phyloP scores from a whole-genome alignment of 2,113 vertebrate species.

The Nycticryphes semicollaris region DNA sequence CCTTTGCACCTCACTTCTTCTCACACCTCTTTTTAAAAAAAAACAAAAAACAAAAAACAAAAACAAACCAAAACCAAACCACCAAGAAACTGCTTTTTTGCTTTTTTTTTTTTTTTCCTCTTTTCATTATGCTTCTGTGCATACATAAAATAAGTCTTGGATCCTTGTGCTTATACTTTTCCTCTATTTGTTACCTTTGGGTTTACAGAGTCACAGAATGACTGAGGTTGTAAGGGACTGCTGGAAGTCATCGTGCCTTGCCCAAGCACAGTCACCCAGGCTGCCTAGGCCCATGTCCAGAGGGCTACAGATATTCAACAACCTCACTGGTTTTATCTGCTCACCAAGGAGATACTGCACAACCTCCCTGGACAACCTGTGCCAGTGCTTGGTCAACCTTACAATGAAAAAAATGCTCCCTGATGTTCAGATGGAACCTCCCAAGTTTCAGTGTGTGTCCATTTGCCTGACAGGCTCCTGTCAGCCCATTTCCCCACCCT shows the following conservation, averaged over 20 bases:
- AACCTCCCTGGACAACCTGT: neutral
- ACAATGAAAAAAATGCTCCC: too few species aligned
- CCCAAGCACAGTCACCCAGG: neutral
- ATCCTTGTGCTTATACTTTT: neutral
- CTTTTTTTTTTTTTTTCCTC: neutral
- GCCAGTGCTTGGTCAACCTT: neutral
- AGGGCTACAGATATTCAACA: neutral
- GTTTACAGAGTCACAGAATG: neutral
- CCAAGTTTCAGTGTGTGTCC: neutral
- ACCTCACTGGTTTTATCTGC: neutral
- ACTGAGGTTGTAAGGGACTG: neutral
- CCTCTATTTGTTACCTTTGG: neutral
- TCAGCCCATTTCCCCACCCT: neutral
- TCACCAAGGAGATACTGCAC: neutral
- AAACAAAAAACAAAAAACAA: neutral
- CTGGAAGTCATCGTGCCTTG: neutral
- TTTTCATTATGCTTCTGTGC: neutral
- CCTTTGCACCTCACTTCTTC: neutral
- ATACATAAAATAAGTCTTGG: neutral
- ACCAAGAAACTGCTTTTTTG: neutral
- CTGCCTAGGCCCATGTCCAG: neutral
- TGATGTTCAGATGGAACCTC: neutral
- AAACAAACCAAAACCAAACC: neutral
- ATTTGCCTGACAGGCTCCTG: neutral
- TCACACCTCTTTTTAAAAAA: neutral